Conservation (phyloP, 2,113 vertebrate genomes). For the Pteropus alecto region DNA sequence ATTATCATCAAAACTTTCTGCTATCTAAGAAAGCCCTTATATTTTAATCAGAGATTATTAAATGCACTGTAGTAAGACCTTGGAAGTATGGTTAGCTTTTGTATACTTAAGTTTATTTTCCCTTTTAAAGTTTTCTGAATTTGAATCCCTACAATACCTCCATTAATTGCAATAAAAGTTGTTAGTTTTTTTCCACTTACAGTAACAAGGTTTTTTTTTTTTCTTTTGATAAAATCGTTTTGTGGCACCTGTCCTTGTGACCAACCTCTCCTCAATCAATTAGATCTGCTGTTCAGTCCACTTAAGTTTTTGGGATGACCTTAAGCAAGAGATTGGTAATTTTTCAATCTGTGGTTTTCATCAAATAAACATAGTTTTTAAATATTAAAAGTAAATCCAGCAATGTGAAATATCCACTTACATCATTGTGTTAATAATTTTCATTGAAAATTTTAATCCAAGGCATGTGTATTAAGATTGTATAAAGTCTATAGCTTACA, state of each 20-base stretch:
- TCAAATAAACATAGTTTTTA: slow-evolving; percentile 12
- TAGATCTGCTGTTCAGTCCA: not conserved
- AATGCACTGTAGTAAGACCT: not conserved
- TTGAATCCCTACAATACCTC: not conserved
- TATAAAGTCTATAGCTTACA: not conserved
- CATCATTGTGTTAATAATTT: not conserved
- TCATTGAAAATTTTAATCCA: not conserved
- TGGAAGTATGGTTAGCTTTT: not conserved
- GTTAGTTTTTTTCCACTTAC: not conserved
- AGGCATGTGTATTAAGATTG: not conserved
- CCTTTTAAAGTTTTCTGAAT: not conserved
- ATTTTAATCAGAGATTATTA: not conserved
- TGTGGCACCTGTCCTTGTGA: not conserved
- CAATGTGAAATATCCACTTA: not conserved
- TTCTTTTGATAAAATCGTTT: not conserved
- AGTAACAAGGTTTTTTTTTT: not conserved
- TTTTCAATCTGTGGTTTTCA: slow-evolving; percentile 23
- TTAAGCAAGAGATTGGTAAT: not conserved
- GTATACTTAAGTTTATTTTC: not conserved
- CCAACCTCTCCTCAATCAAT: not conserved
- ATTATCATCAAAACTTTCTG: not conserved
- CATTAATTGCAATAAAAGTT: not conserved
- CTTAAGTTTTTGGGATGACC: not conserved
- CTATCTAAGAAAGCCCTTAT: not conserved
- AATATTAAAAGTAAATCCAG: slow-evolving; percentile 10